Evolutionary conservation across 2,797 vertebrate genomes (phyloP).

Genomic region (Hyperoplus lanceolatus): DNA sequence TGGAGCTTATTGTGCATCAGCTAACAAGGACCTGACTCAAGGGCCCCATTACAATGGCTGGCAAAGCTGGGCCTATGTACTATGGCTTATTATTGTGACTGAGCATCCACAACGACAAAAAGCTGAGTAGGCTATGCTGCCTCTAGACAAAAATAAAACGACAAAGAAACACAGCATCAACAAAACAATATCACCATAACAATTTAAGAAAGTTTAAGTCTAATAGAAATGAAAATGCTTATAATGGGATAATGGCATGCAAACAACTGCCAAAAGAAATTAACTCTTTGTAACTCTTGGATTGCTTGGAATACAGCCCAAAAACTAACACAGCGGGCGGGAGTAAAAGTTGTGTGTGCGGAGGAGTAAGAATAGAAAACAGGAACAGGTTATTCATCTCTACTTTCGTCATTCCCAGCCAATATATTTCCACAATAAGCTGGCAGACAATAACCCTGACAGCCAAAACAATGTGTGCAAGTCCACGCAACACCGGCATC

Average conservation of each 20-base stretch:
- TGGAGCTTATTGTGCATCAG: conserved; percentile 72
- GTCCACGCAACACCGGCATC: conserved; percentile 47
- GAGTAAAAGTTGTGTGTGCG: conserved; percentile 62
- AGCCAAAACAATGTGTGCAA: conserved; percentile 72
- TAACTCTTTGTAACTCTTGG: conserved; percentile 9
- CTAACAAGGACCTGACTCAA: conserved; percentile 76
- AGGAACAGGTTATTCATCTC: conserved; percentile 63
- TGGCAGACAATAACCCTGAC: conserved; percentile 69
- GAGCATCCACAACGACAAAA: conserved; percentile 47
- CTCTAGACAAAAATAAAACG: conserved; percentile 35
- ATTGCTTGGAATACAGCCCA: conserved; percentile 16
- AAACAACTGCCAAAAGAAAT: conserved; percentile 14
- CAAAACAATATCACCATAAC: conserved; percentile 12
- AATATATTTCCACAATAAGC: conserved; percentile 64
- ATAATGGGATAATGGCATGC: conserved; percentile 8
- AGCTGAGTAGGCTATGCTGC: conserved; percentile 36
- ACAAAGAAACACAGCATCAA: conserved; percentile 17
- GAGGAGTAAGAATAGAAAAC: conserved; percentile 63
- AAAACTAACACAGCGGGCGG: conserved; percentile 40
- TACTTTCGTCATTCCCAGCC: conserved; percentile 63
- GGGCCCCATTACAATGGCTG: conserved; percentile 70
- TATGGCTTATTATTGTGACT: conserved; percentile 62
- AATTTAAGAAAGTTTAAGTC: neutral
- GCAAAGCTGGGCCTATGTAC: conserved; percentile 50
- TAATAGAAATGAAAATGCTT: conserved; percentile 24